These are phyloP conservation scores for Charadrius vociferus DNA, from an alignment of 2,113 vertebrate genomes.

Conservation along the genomic window DNA sequence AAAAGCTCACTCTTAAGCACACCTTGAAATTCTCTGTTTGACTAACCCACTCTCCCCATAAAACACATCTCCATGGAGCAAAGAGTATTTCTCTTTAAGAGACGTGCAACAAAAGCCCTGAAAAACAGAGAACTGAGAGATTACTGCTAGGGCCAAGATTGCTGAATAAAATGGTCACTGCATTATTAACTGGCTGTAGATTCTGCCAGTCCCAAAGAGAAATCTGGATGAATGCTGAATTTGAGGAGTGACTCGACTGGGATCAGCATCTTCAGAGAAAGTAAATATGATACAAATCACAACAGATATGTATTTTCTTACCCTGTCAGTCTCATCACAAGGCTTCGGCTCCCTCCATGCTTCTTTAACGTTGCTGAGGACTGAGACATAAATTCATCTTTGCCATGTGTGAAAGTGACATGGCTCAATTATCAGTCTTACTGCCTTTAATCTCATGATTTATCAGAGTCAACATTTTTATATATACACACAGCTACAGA, in stretches of 20 bases:
- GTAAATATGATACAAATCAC: not conserved
- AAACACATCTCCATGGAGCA: not conserved
- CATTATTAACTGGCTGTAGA: not conserved
- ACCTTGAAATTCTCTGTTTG: not conserved
- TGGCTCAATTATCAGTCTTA: not conserved
- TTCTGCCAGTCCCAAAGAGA: not conserved
- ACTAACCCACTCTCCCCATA: not conserved
- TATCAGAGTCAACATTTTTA: not conserved
- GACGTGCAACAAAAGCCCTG: not conserved
- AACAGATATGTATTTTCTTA: not conserved
- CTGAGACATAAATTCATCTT: not conserved
- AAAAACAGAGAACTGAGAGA: not conserved
- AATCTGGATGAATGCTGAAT: not conserved
- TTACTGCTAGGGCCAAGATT: not conserved
- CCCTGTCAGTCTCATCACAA: not conserved
- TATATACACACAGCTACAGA: not conserved
- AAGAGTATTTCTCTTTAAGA: not conserved
- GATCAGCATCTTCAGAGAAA: not conserved
- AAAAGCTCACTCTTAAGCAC: not conserved
- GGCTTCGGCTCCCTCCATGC: not conserved
- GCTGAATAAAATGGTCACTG: accelerated
- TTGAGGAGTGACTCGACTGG: not conserved
- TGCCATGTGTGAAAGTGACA: too few species aligned
- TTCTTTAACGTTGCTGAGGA: not conserved
- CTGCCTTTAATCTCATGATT: not conserved